These are phyloP conservation scores for Pangasius djambal DNA, from an alignment of 2,797 vertebrate genomes.

Conservation along the genomic window DNA sequence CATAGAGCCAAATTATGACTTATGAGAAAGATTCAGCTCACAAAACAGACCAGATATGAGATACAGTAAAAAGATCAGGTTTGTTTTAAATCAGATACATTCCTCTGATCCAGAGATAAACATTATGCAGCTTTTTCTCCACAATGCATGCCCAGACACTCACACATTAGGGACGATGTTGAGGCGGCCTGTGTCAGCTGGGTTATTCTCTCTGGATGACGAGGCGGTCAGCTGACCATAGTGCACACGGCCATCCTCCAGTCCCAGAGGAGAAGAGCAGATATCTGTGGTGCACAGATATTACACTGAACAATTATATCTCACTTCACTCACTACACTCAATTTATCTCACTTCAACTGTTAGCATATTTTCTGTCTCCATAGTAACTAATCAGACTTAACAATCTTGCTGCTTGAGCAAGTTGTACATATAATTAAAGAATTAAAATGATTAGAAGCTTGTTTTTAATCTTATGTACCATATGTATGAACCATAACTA, in stretches of 20 bases:
- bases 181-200: constrained; percentile 81
- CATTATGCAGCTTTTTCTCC: not conserved
- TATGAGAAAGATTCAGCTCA: not conserved
- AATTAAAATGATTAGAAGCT: not conserved
- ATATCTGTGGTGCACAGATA: constrained; percentile 61
- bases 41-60: not conserved
- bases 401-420: not conserved
- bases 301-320: not conserved
- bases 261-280: constrained; percentile 78
- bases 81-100: not conserved
- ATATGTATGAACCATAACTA: not conserved
- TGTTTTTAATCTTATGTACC: not conserved
- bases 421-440: not conserved
- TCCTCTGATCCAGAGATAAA: not conserved
- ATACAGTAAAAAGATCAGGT: not conserved
- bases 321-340: too few relatives aligned
- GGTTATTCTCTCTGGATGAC: constrained; percentile 77
- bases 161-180: constrained; percentile 81
- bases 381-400: not conserved
- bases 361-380: not conserved
- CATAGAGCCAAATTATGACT: not conserved
- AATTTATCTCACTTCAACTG: not conserved
- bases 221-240: constrained; percentile 83
- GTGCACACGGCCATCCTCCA: constrained; percentile 79
- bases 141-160: constrained; percentile 50